Conservation (phyloP, 2,113 vertebrate species). For the Siniperca chuatsi region DNA sequence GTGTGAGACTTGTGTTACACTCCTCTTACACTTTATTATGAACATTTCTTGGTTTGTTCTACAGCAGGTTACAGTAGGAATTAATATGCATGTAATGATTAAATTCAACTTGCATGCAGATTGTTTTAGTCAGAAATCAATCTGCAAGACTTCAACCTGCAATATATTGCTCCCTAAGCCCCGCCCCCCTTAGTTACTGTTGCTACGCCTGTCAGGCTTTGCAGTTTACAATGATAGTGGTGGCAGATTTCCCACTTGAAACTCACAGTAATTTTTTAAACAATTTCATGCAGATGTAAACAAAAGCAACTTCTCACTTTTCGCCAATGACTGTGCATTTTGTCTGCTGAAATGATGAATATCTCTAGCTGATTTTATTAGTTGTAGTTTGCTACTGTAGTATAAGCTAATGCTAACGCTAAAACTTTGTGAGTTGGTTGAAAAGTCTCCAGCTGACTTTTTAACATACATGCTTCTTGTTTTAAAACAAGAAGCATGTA, state of each 20-base stretch:
- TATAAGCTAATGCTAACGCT: no score
- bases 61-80: not conserved
- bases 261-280: not conserved
- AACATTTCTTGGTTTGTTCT: not conserved
- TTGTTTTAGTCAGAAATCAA: conserved; percentile 8
- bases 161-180: not conserved
- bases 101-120: not conserved
- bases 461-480: no score
- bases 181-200: not conserved
- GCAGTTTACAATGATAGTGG: not conserved
- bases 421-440: not conserved
- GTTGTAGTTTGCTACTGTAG: no score
- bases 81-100: not conserved
- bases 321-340: no score
- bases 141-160: not conserved
- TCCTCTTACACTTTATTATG: not conserved
- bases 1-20: not conserved
- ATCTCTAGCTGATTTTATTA: no score
- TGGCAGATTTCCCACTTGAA: not conserved
- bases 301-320: not conserved
- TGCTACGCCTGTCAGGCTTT: not conserved
- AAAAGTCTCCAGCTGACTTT: not conserved
- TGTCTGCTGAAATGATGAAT: no score
- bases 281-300: not conserved
- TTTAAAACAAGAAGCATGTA: not conserved